Percentiles rank a stretch among this genome's conserved stretches.
Evolutionary conservation across 2,113 vertebrate species (phyloP).

Genomic region (Corythaeola cristata): DNA sequence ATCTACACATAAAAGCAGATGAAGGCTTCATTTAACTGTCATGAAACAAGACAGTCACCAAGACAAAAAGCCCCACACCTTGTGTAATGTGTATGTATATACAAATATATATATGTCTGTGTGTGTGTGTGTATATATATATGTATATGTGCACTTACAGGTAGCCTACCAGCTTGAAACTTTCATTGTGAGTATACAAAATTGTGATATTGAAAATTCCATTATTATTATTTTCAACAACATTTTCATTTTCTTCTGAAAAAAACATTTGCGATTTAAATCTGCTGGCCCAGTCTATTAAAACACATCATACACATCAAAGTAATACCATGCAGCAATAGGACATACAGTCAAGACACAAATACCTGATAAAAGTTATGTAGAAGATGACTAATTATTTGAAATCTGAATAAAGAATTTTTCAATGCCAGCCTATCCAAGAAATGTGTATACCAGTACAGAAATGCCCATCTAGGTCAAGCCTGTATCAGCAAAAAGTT

Average conservation of each 20-base stretch:
- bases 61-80: rapidly evolving
- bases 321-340: background rate
- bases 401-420: background rate
- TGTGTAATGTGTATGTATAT: background rate
- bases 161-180: background rate
- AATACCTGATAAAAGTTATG: background rate
- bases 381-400: background rate
- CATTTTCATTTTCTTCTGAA: background rate
- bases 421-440: background rate
- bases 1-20: background rate
- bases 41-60: background rate
- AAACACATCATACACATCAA: background rate
- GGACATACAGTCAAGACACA: background rate
- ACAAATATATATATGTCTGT: rapidly evolving
- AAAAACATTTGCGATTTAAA: background rate
- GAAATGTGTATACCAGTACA: background rate
- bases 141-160: background rate
- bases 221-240: background rate
- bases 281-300: background rate
- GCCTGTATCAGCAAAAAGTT: background rate
- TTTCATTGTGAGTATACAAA: background rate
- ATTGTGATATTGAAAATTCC: background rate
- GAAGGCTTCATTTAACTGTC: background rate
- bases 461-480: background rate
- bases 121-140: background rate